These are phyloP conservation scores for Coelopa frigida DNA, from an alignment of 1,140 invertebrate species.

Conservation along the genomic window DNA sequence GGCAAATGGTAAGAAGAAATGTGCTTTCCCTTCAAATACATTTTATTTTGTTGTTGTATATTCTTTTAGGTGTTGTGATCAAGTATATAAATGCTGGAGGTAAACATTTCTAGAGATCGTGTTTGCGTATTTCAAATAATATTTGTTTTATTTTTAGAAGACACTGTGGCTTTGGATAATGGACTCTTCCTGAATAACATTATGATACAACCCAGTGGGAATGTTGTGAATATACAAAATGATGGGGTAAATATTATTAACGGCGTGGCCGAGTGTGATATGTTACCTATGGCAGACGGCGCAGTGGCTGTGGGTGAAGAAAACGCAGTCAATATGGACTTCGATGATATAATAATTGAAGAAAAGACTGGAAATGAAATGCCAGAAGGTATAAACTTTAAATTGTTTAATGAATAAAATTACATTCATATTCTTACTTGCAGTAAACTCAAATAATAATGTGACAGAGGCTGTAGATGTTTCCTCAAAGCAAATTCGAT, in stretches of 20 bases:
- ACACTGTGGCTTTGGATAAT: conserved; percentile 8
- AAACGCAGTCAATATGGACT: conserved; percentile 24
- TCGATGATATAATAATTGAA: conserved; percentile 26
- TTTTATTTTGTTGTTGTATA: background rate
- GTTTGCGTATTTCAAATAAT: too few species aligned
- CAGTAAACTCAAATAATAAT: background rate
- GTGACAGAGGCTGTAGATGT: background rate
- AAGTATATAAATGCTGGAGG: conserved; percentile 16
- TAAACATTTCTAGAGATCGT: too few species aligned
- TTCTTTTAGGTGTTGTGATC: conserved; percentile 16
- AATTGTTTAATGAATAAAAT: background rate
- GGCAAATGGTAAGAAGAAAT: conserved; percentile 19
- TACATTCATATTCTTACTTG: background rate
- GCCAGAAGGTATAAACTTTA: background rate
- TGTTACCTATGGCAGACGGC: too few species aligned
- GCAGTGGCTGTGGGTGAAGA: background rate
- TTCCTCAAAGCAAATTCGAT: conserved; percentile 10
- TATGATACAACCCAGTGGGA: background rate
- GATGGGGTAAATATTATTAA: too few species aligned
- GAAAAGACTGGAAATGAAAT: conserved; percentile 10
- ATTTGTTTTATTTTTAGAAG: too few species aligned
- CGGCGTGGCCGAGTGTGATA: too few species aligned
- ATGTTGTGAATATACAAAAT: too few species aligned
- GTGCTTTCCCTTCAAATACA: background rate
- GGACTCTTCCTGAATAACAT: conserved; percentile 11